Evolutionary conservation across 2,888 invertebrate species (phyloP), one percentile per base, ranked within the genome.

Genomic region (Amiota mariae): DNA sequence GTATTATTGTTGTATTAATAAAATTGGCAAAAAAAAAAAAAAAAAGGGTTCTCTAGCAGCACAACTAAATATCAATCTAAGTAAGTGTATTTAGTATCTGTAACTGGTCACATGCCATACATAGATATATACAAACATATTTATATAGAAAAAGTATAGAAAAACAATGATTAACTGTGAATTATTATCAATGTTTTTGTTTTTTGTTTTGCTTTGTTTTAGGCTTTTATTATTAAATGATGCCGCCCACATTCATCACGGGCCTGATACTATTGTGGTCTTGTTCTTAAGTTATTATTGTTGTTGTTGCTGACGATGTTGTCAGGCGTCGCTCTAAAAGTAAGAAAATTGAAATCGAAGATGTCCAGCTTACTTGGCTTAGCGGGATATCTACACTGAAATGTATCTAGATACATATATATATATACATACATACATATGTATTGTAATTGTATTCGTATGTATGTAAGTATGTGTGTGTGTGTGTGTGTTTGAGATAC

Each of bases 111-210:
- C 63, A 63, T 63, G 46, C 63, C 46, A 63, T n/a, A 54, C n/a
- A 4, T 0, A 36, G 3, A 36, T 6, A 36, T 36, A 36, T 36
- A 4, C 4, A 36, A 1, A 36, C 6, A 36, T 36, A 36, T 36
- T 2, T 36, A 36, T 36, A 36, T 36, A 36, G 15, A 10, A 54
- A n/a, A 15, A 54, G 15, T 54, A 13, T n/a, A 54, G 15, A 54
- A 66, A 24, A 81, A 76, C 76, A 77, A 77, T 80, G 79, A 83
- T 82, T 83, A 82, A 79, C 82, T 82, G 81, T 81, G 83, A 82
- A 80, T 36, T 36, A 6, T 36, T 36, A 36, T 0, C 6, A 36
- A 24, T 2, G 2, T 36, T 36, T 36, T 36, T 36, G 3, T 36
- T 2, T 36, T 36, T 36, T 24, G 1, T 24, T 24, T 24, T 24